These are phyloP conservation scores for Luidia sarsii DNA, from an alignment of 53 echinoderm and acorn worm species.

Conservation along the genomic window DNA sequence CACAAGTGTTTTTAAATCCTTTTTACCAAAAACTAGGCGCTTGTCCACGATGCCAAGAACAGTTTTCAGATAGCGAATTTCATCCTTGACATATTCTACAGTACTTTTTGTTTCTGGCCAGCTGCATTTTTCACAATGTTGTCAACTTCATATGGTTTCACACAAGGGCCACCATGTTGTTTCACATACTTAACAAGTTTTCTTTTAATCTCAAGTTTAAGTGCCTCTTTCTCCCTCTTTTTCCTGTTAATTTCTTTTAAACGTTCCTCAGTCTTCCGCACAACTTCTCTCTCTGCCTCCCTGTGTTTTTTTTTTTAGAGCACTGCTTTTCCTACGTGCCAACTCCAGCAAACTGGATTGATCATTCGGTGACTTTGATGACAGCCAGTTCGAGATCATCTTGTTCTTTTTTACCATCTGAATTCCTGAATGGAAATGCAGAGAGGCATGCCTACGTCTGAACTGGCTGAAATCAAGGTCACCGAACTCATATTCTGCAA, in stretches of 20 bases:
- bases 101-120: background rate
- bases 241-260: slow-evolving; percentile 21
- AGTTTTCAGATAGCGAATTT: slow-evolving; percentile 3
- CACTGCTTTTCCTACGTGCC: background rate
- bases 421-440: slow-evolving; percentile 18
- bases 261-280: slow-evolving; percentile 20
- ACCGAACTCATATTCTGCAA: slow-evolving; percentile 57
- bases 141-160: slow-evolving; percentile 2
- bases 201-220: background rate
- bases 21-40: slow-evolving; percentile 26
- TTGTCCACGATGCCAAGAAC: slow-evolving; percentile 25
- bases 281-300: slow-evolving; percentile 25
- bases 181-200: slow-evolving; percentile 17
- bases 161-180: slow-evolving; percentile 39
- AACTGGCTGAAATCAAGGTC: slow-evolving; percentile 59
- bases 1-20: background rate
- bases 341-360: background rate
- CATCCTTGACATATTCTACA: slow-evolving; percentile 16
- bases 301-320: slow-evolving; percentile 2
- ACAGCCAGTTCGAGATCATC: slow-evolving; percentile 25
- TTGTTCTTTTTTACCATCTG: slow-evolving; percentile 30
- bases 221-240: slow-evolving; percentile 29
- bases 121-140: background rate
- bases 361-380: background rate
- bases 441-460: slow-evolving; percentile 41